Evolutionary conservation across 1,140 invertebrate genomes (phyloP).

Genomic region (Callitettix versicolor): DNA sequence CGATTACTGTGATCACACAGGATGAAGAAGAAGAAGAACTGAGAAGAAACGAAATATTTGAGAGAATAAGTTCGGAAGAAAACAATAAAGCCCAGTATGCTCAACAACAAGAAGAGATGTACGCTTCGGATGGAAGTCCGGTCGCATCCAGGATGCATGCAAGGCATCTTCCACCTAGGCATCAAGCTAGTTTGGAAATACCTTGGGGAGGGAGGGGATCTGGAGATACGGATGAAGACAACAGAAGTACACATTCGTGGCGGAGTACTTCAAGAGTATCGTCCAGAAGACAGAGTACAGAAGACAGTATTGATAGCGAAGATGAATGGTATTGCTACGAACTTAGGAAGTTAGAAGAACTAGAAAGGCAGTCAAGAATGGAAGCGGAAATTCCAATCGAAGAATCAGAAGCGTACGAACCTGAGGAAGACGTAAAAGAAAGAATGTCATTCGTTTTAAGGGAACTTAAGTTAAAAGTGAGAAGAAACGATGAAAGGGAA

Average conservation of each 20-base stretch:
- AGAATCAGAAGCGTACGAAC: conserved; percentile 34
- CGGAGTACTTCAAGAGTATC: conserved; percentile 75
- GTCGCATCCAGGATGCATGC: background rate
- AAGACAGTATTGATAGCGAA: conserved; percentile 85
- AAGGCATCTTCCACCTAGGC: conserved; percentile 43
- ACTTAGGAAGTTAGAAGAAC: conserved; percentile 70
- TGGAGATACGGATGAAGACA: conserved; percentile 60
- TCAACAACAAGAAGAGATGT: conserved; percentile 13
- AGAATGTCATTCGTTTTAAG: conserved; percentile 64
- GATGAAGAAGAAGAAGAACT: conserved; percentile 25
- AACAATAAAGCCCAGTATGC: conserved; percentile 14
- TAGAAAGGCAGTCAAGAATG: conserved; percentile 62
- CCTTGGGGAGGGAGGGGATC: conserved; percentile 46
- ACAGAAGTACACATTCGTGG: conserved; percentile 73
- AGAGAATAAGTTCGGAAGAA: conserved; percentile 23
- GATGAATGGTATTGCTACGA: conserved; percentile 91
- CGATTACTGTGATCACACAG: conserved; percentile 18
- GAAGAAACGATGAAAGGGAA: conserved; percentile 21
- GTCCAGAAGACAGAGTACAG: conserved; percentile 78
- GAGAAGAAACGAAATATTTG: conserved; percentile 25
- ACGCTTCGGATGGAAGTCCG: conserved; percentile 4
- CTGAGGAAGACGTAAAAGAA: conserved; percentile 59
- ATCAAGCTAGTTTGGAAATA: conserved; percentile 71
- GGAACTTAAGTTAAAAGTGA: conserved; percentile 59
- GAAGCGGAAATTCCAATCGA: conserved; percentile 45